Percentiles rank a stretch among this genome's conserved stretches.
These are phyloP conservation scores for Burhinus bistriatus DNA, from an alignment of 2,113 vertebrate genomes.

Conservation along the genomic window DNA sequence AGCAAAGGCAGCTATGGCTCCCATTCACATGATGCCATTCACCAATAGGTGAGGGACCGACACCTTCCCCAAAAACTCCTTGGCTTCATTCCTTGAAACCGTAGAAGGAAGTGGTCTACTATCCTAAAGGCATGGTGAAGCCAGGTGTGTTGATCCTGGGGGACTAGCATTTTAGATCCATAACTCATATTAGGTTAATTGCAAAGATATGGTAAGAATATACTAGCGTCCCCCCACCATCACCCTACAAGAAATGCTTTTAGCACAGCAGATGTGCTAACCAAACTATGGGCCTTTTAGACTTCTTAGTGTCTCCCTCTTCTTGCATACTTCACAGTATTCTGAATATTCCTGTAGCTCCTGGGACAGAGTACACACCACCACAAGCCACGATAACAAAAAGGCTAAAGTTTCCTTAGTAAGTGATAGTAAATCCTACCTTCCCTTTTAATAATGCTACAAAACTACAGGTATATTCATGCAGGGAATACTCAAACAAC, in stretches of 20 bases:
- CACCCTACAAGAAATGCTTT: neutral
- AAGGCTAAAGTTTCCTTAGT: neutral
- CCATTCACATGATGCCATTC: neutral
- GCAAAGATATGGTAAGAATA: neutral
- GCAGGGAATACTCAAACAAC: neutral
- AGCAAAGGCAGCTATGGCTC: neutral
- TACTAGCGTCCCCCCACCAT: too few species aligned
- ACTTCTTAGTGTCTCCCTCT: neutral
- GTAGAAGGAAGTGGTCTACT: neutral
- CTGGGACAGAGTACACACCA: neutral
- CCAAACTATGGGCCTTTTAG: neutral
- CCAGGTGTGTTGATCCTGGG: neutral
- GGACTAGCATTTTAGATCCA: neutral
- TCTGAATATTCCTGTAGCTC: neutral
- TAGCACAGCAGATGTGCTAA: neutral
- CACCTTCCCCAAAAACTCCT: neutral
- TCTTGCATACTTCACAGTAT: neutral
- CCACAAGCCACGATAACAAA: neutral
- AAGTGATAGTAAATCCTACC: neutral
- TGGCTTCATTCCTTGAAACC: neutral
- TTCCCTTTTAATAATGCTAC: neutral
- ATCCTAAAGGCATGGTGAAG: neutral
- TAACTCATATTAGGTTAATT: neutral
- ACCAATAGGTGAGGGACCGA: neutral
- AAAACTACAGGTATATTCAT: neutral